These are phyloP conservation scores for Glyptemys insculpta DNA, from an alignment of 2,797 vertebrate species.

Conservation along the genomic window DNA sequence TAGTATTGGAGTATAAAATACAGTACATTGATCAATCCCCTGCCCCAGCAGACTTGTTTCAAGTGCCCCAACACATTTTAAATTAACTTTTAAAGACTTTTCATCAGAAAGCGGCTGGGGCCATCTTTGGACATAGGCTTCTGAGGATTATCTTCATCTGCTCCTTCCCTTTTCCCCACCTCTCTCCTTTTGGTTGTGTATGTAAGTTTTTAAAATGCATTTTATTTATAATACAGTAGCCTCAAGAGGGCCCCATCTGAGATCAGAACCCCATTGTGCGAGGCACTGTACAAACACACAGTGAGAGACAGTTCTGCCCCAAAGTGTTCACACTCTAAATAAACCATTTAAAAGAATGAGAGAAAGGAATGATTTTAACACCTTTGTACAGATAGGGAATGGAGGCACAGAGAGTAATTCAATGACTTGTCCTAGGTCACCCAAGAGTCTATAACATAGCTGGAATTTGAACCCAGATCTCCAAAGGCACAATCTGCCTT, in stretches of 20 bases:
- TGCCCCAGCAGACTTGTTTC: not conserved
- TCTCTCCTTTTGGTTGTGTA: not conserved
- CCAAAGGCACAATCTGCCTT: not conserved
- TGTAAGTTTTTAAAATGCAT: not conserved
- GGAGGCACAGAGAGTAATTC: fast-evolving
- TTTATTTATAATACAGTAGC: not conserved
- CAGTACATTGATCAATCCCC: not conserved
- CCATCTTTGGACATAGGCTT: not conserved
- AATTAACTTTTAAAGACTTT: not conserved
- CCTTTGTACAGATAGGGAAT: fast-evolving
- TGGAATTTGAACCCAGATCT: not conserved
- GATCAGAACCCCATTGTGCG: fast-evolving
- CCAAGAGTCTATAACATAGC: fast-evolving
- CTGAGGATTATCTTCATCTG: not conserved
- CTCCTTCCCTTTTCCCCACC: not conserved
- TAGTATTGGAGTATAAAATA: not conserved
- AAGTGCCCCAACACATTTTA: not conserved
- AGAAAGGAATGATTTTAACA: not conserved
- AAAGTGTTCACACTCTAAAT: fast-evolving
- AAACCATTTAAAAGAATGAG: not conserved
- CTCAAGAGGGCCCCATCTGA: not conserved
- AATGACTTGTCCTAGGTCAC: not conserved
- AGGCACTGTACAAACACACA: fast-evolving
- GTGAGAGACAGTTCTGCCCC: not conserved
- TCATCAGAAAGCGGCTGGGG: not conserved